Base-by-base conservation (phyloP, 2,888 invertebrate species). In the Trachelus troglodyta region DNA sequence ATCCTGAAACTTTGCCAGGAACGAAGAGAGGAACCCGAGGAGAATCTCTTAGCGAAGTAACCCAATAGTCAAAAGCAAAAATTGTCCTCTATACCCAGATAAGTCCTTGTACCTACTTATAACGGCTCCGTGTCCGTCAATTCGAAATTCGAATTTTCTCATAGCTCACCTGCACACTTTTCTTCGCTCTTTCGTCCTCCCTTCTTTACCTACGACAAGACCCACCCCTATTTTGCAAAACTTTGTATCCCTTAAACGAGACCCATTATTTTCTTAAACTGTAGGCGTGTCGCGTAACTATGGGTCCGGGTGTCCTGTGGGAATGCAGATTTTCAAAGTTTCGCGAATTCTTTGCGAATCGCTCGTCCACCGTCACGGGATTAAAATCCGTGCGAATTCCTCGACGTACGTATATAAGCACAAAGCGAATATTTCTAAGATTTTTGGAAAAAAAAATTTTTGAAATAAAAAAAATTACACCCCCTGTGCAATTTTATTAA, bases 221-320 rank as follows among this genome's bases (percentile, higher is more conserved):
- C 15, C 40, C 40, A 40, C 40, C 40, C 40, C 15, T 40, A 40
- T 40, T 40, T 40, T 40, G 1, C 40, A 40, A 40, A 75, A 81
- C 79, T 87, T 89, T 89, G 88, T 90, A 73, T 80, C 79, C 31
- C 83, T 84, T 85, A 87, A 89, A 89, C 87, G 86, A 83, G 81
- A 80, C 81, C 83, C 80, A 88, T 89, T 90, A 88, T 89, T 87
- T 87, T 82, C 85, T 85, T 89, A 89, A 90, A 90, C 85, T 89
- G 86, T 87, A 83, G 87, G 88, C 88, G 88, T 87, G 84, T 79
- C 81, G 76, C 82, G 83, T 82, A 86, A 84, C 85, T 85, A 84
- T 75, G 73, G 74, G 76, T 68, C 37, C 34, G 76, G 56, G 77
- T 75, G 73, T 74, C 79, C 78, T 74, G 69, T 30, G 77, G 76